phyloP scores from a whole-genome alignment of 2,113 vertebrate species.

The Galemys pyrenaicus region DNA sequence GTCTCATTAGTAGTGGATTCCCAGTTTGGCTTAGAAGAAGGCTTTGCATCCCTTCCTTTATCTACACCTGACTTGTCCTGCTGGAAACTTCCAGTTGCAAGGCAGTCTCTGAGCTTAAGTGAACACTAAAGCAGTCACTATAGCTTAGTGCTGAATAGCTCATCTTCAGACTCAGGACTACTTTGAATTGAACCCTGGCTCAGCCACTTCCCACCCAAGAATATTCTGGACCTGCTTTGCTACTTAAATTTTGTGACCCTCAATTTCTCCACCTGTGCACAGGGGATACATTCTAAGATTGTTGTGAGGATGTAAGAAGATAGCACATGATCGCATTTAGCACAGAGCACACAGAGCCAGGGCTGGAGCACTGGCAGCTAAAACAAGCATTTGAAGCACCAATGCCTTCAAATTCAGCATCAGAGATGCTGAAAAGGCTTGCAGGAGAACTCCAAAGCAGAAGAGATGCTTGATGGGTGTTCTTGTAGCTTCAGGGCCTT shows the following conservation, averaged over 20 bases:
- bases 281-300: neutral
- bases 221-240: neutral
- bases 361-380: neutral
- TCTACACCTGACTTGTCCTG: neutral
- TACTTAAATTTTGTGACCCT: neutral
- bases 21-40: conserved; percentile 20
- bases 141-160: neutral
- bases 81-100: neutral
- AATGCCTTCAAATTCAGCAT: neutral
- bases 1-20: conserved; percentile 55
- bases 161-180: neutral
- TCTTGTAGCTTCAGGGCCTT: neutral
- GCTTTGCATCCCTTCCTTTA: conserved; percentile 13
- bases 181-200: neutral
- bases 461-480: fast-evolving
- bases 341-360: neutral
- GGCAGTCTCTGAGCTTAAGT: neutral
- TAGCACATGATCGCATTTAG: neutral
- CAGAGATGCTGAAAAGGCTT: neutral
- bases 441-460: no score
- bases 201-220: neutral
- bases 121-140: neutral
- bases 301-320: neutral
- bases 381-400: neutral
- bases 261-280: neutral